A percentile compares a stretch with the other conserved stretches of the same genome.
These are phyloP conservation scores for Calyptomena viridis DNA, from an alignment of 2,113 vertebrate species.

Conservation along the genomic window DNA sequence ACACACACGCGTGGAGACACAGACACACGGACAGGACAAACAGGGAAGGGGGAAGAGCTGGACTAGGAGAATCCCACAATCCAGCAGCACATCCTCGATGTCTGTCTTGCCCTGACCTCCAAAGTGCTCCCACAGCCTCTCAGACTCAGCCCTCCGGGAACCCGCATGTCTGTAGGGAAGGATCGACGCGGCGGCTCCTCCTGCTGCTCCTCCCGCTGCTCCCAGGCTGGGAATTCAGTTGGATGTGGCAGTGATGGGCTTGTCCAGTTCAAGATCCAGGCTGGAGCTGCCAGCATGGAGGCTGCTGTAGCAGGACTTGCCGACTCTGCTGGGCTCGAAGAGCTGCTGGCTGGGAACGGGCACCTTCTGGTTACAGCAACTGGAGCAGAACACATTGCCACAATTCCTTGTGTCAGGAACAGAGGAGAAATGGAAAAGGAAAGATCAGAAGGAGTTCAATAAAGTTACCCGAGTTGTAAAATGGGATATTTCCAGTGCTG, in stretches of 20 bases:
- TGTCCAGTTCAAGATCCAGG: constrained; percentile 90
- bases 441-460: neutral
- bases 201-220: constrained; percentile 21
- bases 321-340: constrained; percentile 93
- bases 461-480: rapidly evolving
- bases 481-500: neutral
- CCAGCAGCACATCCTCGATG: constrained; percentile 55
- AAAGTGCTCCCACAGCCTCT: neutral
- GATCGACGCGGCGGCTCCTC: constrained; percentile 9
- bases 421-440: constrained; percentile 14
- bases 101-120: constrained; percentile 41
- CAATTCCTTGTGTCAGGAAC: constrained; percentile 85
- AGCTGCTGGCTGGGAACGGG: constrained; percentile 97
- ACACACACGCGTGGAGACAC: constrained; percentile 25
- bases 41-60: constrained; percentile 23
- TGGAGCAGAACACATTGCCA: constrained; percentile 96
- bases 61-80: constrained; percentile 35
- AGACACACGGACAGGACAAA: constrained; percentile 33
- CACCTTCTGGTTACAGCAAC: constrained; percentile 98
- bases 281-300: constrained; percentile 79
- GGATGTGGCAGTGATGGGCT: constrained; percentile 90
- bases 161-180: neutral
- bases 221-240: constrained; percentile 74
- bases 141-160: constrained; percentile 12
- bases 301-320: constrained; percentile 90